Base-by-base conservation (phyloP, 2,113 vertebrate species). In the Stomatorhinus ivindoensis region DNA sequence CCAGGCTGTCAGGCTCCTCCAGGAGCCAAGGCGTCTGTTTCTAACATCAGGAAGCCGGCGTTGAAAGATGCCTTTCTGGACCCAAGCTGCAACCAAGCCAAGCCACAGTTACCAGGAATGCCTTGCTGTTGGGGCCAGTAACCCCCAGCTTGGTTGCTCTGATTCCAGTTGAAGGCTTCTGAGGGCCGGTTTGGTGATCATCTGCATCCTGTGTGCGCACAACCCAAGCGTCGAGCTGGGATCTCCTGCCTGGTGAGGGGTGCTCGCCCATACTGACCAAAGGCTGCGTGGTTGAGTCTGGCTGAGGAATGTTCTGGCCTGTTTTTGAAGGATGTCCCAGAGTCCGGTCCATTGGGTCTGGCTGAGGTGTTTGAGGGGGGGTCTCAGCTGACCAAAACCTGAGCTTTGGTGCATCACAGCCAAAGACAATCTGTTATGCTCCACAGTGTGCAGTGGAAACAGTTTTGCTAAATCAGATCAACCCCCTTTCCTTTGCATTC, bases 1-100 rank as follows among this genome's bases (percentile, higher is more conserved):
- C 90, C 61, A 3, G 51, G 80, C 61, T 51, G 58, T 80, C 19
- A 24, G 90, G 47, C 80, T 89, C 88, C 76, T 91, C 92, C 92
- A 91, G 90, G 91, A 92, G 89, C 92, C 92, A 82, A n/a, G 91
- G 88, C 82, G 90, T 94, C 92, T 95, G 94, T 93, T 95, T 92
- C 92, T 92, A 92, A 90, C 92, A 94, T 95, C 92, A 93, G 89
- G 92, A 93, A 92, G 91, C 89, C 76, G 90, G 91, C 91, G 91
- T 91, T 92, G 89, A 69, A 27, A 90, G 90, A 92, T 92, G 90
- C 90, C 88, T 90, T 87, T 91, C 93, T 87, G 88, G 65, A 50
- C 44, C 69, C 88, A 90, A 92, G 47, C 89, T 21, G 53, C 35
- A 90, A 15, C 92, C 92, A 91, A 93, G 92, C 92, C 90, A 91